Base-by-base conservation (phyloP, 2,888 invertebrate species). In the Temnothorax unifasciatus region DNA sequence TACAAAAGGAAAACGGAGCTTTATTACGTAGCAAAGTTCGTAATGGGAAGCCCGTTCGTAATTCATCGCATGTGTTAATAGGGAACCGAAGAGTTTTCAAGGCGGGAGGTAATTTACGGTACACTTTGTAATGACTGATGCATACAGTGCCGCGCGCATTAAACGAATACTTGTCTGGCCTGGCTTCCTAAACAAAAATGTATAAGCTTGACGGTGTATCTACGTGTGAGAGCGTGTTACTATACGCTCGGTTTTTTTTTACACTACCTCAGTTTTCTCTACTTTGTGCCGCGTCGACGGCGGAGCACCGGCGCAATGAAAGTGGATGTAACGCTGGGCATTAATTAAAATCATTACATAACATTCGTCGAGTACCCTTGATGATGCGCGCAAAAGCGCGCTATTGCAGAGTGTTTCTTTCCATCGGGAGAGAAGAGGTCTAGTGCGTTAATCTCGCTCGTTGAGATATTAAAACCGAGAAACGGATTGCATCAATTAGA, bases 321-420 rank as follows among this genome's bases (percentile, higher is more conserved):
- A 63, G 82, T 52, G 25, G 57, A 66, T 68, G 63, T 77, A 77
- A 85, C 71, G 52, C 34, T 75, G 84, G 84, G 81, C 66, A 73
- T 88, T 90, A 88, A 89, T 90, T 89, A 88, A 85, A 89, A 88
- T 88, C 84, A 89, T 87, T 79, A 68, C 81, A 69, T 71, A 77
- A 83, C 81, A 84, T 82, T 85, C 57, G 50, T 77, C 79, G 38
- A 71, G 77, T 38, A 44, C 21, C n/a, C 57, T 82, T 75, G 75
- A 87, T 76, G 63, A 52, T 18, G 63, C 25, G 76, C 66, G 57
- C 74, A 64, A 82, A 87, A 79, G 68, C 73, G 34, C 50, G 66
- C 34, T 15, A 21, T 5, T 21, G 44, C 47, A n/a, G 50, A 11
- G n/a, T 11, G 9, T 61, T 52, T 82, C 61, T 66, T 54, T 34